These are phyloP conservation scores for Riparia riparia DNA, from an alignment of 2,113 vertebrate species.

Conservation along the genomic window DNA sequence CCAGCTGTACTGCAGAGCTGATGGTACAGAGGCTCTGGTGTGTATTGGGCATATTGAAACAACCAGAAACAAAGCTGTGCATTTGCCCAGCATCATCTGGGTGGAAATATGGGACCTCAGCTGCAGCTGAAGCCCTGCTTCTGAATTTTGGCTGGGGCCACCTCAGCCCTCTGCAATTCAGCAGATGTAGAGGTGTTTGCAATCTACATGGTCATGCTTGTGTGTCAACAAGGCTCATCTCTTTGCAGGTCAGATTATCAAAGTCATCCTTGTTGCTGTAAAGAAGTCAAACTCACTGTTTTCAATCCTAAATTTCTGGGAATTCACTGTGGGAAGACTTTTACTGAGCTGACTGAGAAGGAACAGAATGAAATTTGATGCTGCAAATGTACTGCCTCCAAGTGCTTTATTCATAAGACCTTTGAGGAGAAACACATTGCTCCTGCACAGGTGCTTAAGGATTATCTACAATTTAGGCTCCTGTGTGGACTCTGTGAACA, in stretches of 20 bases:
- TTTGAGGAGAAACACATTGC: not conserved
- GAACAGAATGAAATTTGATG: not conserved
- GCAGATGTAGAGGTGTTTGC: not conserved
- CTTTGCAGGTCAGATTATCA: not conserved
- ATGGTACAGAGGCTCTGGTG: not conserved
- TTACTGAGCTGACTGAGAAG: not conserved
- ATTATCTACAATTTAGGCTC: not conserved
- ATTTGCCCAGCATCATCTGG: not conserved
- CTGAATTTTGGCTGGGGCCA: not conserved
- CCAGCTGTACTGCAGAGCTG: not conserved
- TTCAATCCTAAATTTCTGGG: not conserved
- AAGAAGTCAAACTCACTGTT: not conserved
- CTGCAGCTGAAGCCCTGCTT: not conserved
- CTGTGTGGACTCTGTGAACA: not conserved
- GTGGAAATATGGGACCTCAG: not conserved
- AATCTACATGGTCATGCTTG: too few relatives aligned
- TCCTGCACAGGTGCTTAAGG: not conserved
- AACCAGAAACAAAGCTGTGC: not conserved
- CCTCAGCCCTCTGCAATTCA: not conserved
- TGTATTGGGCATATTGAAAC: not conserved
- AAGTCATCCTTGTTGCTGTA: not conserved
- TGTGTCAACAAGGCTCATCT: not conserved
- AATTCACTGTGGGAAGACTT: fast-evolving
- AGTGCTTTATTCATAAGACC: not conserved
- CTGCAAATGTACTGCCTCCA: not conserved